Percentiles rank a stretch among this genome's conserved stretches.
These are phyloP conservation scores for Athalia rosae DNA, from an alignment of 2,888 invertebrate species.

Conservation along the genomic window DNA sequence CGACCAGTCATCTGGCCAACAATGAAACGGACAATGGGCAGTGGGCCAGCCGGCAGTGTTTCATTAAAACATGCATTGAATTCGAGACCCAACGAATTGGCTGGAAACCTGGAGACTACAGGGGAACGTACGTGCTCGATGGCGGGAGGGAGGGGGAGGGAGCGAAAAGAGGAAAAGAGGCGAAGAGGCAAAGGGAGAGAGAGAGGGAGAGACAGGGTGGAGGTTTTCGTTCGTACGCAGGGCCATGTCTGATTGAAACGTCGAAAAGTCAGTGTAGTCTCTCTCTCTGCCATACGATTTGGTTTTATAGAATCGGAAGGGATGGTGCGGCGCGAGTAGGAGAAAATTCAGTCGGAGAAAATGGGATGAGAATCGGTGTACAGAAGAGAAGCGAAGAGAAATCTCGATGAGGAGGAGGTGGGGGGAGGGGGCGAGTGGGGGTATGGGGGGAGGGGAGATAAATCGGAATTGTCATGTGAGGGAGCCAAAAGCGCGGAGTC, in stretches of 20 bases:
- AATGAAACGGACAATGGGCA: slow-evolving; percentile 69
- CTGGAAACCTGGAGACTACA: slow-evolving; percentile 40
- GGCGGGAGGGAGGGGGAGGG: slow-evolving; percentile 4
- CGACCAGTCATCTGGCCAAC: slow-evolving; percentile 69
- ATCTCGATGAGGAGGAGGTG: slow-evolving; percentile 1
- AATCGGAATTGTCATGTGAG: slow-evolving; percentile 72
- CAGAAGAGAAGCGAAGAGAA: too few relatives aligned
- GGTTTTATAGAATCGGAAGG: slow-evolving; percentile 50
- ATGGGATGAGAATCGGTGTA: slow-evolving; percentile 8
- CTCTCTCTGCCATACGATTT: slow-evolving; percentile 44
- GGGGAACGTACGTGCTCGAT: slow-evolving; percentile 9
- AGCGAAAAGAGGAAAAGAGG: slow-evolving; percentile 53
- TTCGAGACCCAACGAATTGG: slow-evolving; percentile 57
- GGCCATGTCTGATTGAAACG: slow-evolving; percentile 71
- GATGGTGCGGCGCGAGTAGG: slow-evolving; percentile 43
- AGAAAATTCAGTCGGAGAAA: slow-evolving; percentile 22
- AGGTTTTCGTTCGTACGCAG: slow-evolving; percentile 48
- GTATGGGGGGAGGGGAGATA: slow-evolving; percentile 45
- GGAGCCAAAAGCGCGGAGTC: slow-evolving; percentile 62
- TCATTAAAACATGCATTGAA: slow-evolving; percentile 72
- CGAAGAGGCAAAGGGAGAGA: too few relatives aligned
- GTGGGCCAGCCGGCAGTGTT: slow-evolving; percentile 69
- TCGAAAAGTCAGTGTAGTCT: slow-evolving; percentile 66
- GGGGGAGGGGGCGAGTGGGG: neutral
- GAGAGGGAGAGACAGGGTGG: slow-evolving; percentile 19